Percentiles rank a stretch among this genome's conserved stretches.
Conservation (phyloP, 2,113 vertebrate species). For the Dicentrarchus labrax region DNA sequence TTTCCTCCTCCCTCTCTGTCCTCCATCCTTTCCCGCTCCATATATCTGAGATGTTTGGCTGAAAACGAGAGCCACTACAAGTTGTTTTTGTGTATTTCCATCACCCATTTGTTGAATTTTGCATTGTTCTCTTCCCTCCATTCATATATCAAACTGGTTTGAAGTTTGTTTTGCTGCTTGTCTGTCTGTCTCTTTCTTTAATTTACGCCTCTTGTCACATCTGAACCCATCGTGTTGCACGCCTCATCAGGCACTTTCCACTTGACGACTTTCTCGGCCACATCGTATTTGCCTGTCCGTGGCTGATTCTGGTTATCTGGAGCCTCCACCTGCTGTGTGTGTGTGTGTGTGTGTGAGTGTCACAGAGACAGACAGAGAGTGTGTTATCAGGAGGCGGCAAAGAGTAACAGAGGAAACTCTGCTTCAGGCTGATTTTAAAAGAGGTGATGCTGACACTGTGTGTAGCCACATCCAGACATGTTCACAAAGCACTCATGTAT, state of each 20-base stretch:
- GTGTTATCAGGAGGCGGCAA: conserved; percentile 70
- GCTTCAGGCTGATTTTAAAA: conserved; percentile 65
- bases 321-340: conserved; percentile 66
- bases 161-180: conserved; percentile 39
- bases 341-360: conserved; percentile 27
- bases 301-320: conserved; percentile 86
- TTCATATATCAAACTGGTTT: conserved; percentile 56
- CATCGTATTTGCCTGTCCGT: conserved; percentile 49
- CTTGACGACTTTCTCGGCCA: conserved; percentile 17
- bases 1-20: not conserved
- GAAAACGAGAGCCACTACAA: not conserved
- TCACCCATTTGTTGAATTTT: not conserved
- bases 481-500: not conserved
- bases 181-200: conserved; percentile 2
- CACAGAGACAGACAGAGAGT: conserved; percentile 18
- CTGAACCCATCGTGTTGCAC: not conserved
- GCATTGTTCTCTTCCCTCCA: conserved; percentile 28
- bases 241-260: conserved; percentile 12
- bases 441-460: conserved; percentile 47
- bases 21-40: conserved; percentile 30
- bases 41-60: conserved; percentile 40
- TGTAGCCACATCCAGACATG: not conserved
- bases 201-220: conserved; percentile 67
- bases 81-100: conserved; percentile 26
- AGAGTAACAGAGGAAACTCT: conserved; percentile 73